Conservation (phyloP, 1,140 invertebrate species). For the Tetragnatha versicolor region DNA sequence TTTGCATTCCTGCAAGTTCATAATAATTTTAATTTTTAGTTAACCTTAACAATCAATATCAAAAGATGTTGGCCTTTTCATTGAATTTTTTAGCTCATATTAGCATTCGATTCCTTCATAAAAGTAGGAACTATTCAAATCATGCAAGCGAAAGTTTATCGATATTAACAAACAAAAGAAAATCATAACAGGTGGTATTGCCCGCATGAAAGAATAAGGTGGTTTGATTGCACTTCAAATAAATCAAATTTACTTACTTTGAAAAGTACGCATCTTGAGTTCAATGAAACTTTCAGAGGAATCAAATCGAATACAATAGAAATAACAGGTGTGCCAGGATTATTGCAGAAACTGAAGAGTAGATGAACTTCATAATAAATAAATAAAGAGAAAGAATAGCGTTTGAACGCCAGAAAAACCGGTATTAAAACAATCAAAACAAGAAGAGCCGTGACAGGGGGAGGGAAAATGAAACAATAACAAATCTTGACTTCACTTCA, state of each 20-base stretch:
- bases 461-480: not conserved
- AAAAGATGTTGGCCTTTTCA: no score
- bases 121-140: no score
- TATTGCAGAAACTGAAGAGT: constrained; percentile 6
- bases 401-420: constrained; percentile 21
- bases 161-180: no score
- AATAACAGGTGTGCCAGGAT: not conserved
- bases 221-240: not conserved
- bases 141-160: no score
- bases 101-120: no score
- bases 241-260: not conserved
- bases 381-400: constrained; percentile 13
- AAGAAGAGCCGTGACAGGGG: not conserved
- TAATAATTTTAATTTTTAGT: no score
- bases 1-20: no score
- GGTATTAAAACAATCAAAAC: constrained; percentile 18
- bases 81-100: no score
- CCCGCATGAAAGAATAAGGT: not conserved
- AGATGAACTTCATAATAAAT: constrained; percentile 14
- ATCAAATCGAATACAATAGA: not conserved
- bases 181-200: no score
- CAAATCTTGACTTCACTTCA: constrained; percentile 4
- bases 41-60: no score
- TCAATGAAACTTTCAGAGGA: not conserved
- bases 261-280: not conserved